Evolutionary conservation across 2,113 vertebrate species (phyloP), one percentile per base, ranked within the genome.

Genomic region (Apodemus sylvaticus): DNA sequence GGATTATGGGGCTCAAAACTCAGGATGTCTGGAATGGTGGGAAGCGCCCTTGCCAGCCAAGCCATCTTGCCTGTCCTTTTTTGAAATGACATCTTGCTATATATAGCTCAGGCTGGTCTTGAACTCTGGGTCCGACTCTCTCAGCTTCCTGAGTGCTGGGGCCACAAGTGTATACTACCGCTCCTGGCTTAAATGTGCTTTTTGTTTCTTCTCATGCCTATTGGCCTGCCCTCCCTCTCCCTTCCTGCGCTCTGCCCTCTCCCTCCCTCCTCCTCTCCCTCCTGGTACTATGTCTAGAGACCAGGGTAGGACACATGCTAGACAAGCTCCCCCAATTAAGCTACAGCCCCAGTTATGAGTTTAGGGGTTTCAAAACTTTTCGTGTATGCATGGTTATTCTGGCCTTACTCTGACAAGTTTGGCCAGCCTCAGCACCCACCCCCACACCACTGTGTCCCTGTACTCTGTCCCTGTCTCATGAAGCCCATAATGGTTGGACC

Each of bases 361-460:
- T 85, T 83, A 31, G 55, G 24, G 55, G n/a, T 60, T 39, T 31
- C 3, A 51, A 81, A 81, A 55, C 31, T 26, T 60, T 68, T 51
- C 17, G 14, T 78, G 10, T 88, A 31, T 91, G 45, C 79, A 70
- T 78, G 24, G 82, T 48, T 22, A 13, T 51, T 64, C 36, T 62
- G 10, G 36, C 7, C 42, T 76, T 64, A 76, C 60, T 26, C n/a
- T 8, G 58, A 51, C 39, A 68, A 93, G 29, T 66, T 13, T 1
- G 22, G 92, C 74, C 29, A 55, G 31, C 45, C 88, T 42, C 0
- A 5, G 76, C 17, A 77, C 8, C 26, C 51, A 11, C 34, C 36
- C 20, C 22, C 13, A 14, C 5, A 0, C 34, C 48, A 48, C 0
- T 29, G 0, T 20, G 3, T 3, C 19, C 42, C 12, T 34, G 29